phyloP scores from a whole-genome alignment of 2,888 invertebrate species.

The Cheilosia impressa region DNA sequence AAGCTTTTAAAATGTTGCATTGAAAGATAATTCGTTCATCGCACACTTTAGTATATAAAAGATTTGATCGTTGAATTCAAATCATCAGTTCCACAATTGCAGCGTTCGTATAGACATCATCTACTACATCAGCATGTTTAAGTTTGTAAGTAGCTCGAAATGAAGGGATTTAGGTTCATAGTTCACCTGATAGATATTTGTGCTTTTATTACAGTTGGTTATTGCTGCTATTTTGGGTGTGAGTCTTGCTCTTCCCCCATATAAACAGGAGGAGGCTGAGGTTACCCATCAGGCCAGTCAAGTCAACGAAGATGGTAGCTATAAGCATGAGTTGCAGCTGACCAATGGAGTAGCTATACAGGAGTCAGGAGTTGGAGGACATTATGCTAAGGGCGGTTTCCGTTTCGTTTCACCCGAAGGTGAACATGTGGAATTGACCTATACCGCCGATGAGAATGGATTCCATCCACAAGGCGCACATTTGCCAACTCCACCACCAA shows the following conservation, averaged over 20 bases:
- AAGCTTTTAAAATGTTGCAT: constrained; percentile 28
- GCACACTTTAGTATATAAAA: constrained; percentile 13
- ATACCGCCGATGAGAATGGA: constrained; percentile 80
- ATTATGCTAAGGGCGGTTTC: constrained; percentile 81
- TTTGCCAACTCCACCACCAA: constrained; percentile 81
- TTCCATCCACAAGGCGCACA: constrained; percentile 79
- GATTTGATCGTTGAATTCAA: constrained; percentile 22
- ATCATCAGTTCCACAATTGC: constrained; percentile 27
- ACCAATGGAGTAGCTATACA: constrained; percentile 86
- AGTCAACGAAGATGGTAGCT: constrained; percentile 82
- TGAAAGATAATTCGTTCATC: background rate
- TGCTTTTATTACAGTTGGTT: background rate
- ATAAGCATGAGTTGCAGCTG: constrained; percentile 84
- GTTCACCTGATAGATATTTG: background rate
- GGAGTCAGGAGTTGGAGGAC: constrained; percentile 85
- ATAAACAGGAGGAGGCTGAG: constrained; percentile 29
- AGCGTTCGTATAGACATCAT: constrained; percentile 6
- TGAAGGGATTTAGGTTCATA: background rate
- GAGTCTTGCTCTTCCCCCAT: constrained; percentile 51
- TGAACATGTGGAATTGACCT: constrained; percentile 76
- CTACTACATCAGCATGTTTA: constrained; percentile 8
- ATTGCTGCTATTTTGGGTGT: constrained; percentile 1
- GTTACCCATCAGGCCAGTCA: constrained; percentile 57
- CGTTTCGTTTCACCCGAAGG: constrained; percentile 80
- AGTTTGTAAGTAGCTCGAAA: constrained; percentile 18